Conservation (phyloP, 2,888 invertebrate species). For the Incurvaria masculella region DNA sequence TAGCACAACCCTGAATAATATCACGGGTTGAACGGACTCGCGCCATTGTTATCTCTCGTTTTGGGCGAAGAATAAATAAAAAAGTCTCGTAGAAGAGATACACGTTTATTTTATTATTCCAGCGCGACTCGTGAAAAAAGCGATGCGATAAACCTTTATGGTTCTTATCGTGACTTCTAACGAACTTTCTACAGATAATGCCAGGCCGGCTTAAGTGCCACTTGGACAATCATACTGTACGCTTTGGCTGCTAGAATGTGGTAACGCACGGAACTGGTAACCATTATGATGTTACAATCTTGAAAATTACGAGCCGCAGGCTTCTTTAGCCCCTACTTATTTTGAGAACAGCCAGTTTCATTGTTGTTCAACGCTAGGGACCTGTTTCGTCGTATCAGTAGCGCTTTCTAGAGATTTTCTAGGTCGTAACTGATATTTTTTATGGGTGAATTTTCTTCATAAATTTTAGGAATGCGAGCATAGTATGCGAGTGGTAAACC, state of each 20-base stretch:
- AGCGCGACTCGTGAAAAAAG: conserved; percentile 29
- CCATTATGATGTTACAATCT: too few relatives aligned
- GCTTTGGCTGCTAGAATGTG: background rate
- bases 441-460: too few relatives aligned
- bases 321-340: too few relatives aligned
- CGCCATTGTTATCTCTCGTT: conserved; percentile 49
- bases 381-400: too few relatives aligned
- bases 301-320: too few relatives aligned
- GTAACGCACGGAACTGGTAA: background rate
- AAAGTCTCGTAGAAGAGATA: conserved; percentile 46
- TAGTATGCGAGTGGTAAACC: too few relatives aligned
- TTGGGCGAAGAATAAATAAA: conserved; percentile 48
- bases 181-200: conserved; percentile 33
- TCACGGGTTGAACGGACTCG: conserved; percentile 33
- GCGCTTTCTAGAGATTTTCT: too few relatives aligned
- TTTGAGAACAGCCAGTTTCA: too few relatives aligned
- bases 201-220: background rate
- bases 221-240: background rate
- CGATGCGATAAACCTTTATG: conserved; percentile 46
- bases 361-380: too few relatives aligned
- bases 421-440: too few relatives aligned
- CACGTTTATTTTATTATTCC: conserved; percentile 50
- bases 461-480: too few relatives aligned
- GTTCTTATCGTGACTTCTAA: conserved; percentile 36
- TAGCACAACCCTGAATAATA: background rate